A percentile compares a stretch with the other conserved stretches of the same genome.
Conservation (phyloP, 2,113 vertebrate genomes). For the Zosterops borbonicus region DNA sequence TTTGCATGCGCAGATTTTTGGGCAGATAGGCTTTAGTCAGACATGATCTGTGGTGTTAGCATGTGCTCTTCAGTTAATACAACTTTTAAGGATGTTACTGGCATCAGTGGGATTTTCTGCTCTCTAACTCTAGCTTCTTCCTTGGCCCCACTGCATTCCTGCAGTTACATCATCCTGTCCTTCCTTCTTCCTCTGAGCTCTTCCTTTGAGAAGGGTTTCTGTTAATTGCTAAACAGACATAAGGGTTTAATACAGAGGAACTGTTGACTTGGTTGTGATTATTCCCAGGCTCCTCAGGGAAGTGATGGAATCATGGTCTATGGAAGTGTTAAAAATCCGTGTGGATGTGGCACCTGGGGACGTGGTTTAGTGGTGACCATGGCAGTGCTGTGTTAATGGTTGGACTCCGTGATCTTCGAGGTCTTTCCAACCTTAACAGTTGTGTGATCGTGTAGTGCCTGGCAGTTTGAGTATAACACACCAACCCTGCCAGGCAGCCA, state of each 20-base stretch:
- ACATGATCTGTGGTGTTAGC: fast-evolving
- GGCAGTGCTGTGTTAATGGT: background rate
- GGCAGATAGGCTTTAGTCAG: background rate
- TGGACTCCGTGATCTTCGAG: background rate
- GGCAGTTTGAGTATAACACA: background rate
- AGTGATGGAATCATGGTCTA: background rate
- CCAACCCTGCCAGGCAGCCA: background rate
- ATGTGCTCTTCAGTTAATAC: background rate
- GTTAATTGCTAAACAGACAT: background rate
- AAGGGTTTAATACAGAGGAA: background rate
- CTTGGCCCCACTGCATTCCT: background rate
- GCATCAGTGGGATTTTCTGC: background rate
- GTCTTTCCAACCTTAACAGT: background rate
- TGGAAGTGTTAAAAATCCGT: background rate
- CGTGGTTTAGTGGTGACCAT: background rate
- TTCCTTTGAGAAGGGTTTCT: background rate
- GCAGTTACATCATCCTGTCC: background rate
- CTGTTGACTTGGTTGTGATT: background rate
- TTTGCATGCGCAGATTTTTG: background rate
- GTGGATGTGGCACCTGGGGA: background rate
- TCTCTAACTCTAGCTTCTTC: background rate
- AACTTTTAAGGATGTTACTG: background rate
- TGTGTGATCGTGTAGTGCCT: background rate
- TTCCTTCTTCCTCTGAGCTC: background rate
- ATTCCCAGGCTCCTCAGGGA: background rate